A percentile compares a stretch with the other conserved stretches of the same genome.
phyloP scores from a whole-genome alignment of 2,888 invertebrate genomes.

The Pachymerium ferrugineum region DNA sequence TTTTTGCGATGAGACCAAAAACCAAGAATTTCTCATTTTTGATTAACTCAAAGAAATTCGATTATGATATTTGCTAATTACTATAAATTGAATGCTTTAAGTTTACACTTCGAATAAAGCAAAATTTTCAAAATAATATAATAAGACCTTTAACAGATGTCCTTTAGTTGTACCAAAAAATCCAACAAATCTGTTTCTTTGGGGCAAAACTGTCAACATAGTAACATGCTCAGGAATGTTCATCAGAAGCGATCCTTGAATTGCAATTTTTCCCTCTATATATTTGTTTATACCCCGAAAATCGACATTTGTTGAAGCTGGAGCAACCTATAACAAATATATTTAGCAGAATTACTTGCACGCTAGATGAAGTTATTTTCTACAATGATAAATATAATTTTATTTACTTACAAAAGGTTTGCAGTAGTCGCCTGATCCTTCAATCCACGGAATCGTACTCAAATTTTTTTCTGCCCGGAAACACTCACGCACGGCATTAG shows the following conservation, averaged over 20 bases:
- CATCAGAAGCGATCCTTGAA: constrained; percentile 36
- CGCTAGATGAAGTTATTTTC: too few relatives aligned
- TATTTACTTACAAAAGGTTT: background rate
- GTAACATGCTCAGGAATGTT: constrained; percentile 37
- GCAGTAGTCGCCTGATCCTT: background rate
- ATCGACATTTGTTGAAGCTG: constrained; percentile 34
- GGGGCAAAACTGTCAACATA: constrained; percentile 38
- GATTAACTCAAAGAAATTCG: too few relatives aligned
- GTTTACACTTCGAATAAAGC: too few relatives aligned
- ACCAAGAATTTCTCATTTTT: too few relatives aligned
- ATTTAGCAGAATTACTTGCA: background rate
- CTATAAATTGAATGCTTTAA: too few relatives aligned
- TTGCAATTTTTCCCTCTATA: constrained; percentile 37
- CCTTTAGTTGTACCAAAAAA: constrained; percentile 38
- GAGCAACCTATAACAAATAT: too few relatives aligned
- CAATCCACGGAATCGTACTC: constrained; percentile 17
- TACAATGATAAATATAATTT: background rate
- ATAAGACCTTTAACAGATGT: constrained; percentile 38
- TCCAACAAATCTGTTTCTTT: constrained; percentile 37
- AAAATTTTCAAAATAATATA: too few relatives aligned
- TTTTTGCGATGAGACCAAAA: too few relatives aligned
- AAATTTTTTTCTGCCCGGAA: constrained; percentile 24
- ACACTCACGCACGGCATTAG: constrained; percentile 37
- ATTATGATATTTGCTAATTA: too few relatives aligned
- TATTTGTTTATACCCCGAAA: constrained; percentile 39